A percentile compares a stretch with the other conserved stretches of the same genome.
These are phyloP conservation scores for Gallinago stenura DNA, from an alignment of 2,797 vertebrate species.

Conservation along the genomic window DNA sequence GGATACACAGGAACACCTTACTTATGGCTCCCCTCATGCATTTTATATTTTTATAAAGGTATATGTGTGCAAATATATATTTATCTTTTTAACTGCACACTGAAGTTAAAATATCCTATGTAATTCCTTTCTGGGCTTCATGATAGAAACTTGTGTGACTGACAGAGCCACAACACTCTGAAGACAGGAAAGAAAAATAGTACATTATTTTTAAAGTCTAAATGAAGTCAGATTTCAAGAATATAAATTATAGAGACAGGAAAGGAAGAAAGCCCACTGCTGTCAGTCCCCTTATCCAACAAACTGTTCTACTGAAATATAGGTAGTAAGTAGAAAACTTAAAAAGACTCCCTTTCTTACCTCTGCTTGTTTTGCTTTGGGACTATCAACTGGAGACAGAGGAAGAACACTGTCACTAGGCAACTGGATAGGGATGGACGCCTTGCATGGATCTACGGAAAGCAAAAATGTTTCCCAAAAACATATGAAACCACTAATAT, in stretches of 20 bases:
- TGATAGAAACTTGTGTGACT: not conserved
- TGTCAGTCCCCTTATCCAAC: not conserved
- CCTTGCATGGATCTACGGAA: constrained; percentile 64
- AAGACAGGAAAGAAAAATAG: not conserved
- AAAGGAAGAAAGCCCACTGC: not conserved
- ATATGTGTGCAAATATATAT: not conserved
- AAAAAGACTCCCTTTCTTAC: constrained; percentile 38
- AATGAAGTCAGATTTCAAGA: not conserved
- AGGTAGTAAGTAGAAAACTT: not conserved
- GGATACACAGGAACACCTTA: not conserved
- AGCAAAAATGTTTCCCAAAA: not conserved
- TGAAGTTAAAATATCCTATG: not conserved
- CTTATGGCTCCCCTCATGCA: not conserved
- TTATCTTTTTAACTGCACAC: not conserved
- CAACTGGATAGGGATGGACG: not conserved
- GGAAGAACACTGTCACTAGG: constrained; percentile 25
- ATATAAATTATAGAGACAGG: not conserved
- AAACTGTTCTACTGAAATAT: not conserved
- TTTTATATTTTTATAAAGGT: not conserved
- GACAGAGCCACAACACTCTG: not conserved
- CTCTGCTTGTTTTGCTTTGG: constrained; percentile 60
- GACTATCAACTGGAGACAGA: constrained; percentile 59
- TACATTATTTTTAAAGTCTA: not conserved
- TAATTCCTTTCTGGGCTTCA: not conserved
- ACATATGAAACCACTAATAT: not conserved